Conservation (phyloP, 2,113 vertebrate species). For the Greenwoodochromis staneri region DNA sequence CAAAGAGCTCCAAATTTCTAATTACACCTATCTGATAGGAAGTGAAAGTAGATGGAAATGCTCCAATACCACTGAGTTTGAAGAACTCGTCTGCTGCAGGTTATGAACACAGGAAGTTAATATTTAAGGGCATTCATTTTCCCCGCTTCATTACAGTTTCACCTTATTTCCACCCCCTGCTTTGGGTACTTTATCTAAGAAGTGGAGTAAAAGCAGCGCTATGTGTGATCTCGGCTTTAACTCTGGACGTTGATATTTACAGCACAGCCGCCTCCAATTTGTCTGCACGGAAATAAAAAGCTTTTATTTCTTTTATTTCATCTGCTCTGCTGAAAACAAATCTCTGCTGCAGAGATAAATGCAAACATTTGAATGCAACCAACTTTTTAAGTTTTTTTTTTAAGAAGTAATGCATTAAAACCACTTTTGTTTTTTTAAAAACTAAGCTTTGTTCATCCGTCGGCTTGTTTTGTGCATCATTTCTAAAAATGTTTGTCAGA, state of each 20-base stretch:
- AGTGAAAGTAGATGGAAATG: not conserved
- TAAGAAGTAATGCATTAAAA: not conserved
- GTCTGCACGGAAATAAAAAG: not conserved
- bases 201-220: not conserved
- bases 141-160: not conserved
- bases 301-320: not conserved
- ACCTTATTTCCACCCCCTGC: not conserved
- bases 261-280: rapidly evolving
- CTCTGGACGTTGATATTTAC: not conserved
- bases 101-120: not conserved
- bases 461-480: not conserved
- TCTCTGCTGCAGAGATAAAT: not conserved
- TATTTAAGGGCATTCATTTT: not conserved
- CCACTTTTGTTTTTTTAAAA: not conserved
- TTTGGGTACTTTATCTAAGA: not conserved
- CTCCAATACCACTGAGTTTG: not conserved
- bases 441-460: rapidly evolving
- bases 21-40: not conserved
- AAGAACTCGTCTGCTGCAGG: not conserved
- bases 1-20: not conserved
- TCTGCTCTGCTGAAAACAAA: not conserved
- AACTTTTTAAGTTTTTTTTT: not conserved
- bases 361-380: not conserved
- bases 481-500: not conserved
- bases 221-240: not conserved